Conservation (phyloP, 2,888 invertebrate genomes). For the Nemurella pictetii region DNA sequence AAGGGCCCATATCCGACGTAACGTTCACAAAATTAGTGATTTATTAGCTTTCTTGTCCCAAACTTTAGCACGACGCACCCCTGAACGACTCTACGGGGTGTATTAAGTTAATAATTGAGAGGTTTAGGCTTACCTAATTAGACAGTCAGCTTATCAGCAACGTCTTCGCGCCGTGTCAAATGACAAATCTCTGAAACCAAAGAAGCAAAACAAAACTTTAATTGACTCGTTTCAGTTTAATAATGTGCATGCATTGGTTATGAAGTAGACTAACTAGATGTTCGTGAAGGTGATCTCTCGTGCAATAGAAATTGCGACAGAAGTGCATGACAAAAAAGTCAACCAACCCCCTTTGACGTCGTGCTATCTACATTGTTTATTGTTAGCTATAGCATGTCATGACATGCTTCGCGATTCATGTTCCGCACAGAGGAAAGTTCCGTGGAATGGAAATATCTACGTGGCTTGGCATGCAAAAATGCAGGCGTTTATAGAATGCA, state of each 20-base stretch:
- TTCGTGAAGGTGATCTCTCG: background rate
- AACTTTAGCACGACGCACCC: background rate
- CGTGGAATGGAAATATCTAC: background rate
- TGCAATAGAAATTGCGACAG: background rate
- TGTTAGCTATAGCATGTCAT: background rate
- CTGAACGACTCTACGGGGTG: background rate
- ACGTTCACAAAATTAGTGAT: background rate
- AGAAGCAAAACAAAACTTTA: background rate
- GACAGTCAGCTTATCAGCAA: background rate
- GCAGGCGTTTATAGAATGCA: background rate
- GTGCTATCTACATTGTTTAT: background rate
- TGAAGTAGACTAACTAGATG: background rate
- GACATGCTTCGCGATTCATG: background rate
- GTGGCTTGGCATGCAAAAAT: background rate
- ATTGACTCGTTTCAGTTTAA: background rate
- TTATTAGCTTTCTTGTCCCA: background rate
- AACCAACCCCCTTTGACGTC: background rate
- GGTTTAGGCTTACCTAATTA: background rate
- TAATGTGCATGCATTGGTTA: background rate
- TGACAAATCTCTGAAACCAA: background rate
- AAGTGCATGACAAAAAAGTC: background rate
- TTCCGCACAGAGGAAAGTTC: background rate
- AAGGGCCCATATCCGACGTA: background rate
- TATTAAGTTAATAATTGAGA: background rate
- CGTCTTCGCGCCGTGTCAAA: background rate